These are phyloP conservation scores for Zaprionus tsacasi DNA, from an alignment of 1,140 invertebrate genomes.

Conservation along the genomic window DNA sequence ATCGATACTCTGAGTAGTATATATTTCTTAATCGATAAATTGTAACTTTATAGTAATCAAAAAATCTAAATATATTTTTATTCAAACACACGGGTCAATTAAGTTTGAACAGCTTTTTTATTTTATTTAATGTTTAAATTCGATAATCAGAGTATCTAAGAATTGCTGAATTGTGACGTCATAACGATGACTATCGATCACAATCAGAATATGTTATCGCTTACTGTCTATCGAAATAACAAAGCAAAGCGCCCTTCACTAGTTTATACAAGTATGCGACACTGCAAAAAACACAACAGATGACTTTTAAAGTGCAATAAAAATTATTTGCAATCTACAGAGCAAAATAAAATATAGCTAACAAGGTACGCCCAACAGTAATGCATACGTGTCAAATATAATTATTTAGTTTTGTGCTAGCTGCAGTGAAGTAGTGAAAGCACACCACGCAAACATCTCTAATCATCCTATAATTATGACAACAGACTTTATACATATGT, in stretches of 20 bases:
- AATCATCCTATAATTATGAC: constrained; percentile 3
- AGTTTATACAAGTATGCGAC: constrained; percentile 24
- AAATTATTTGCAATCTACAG: constrained; percentile 27
- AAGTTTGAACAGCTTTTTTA: background rate
- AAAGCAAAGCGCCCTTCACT: constrained; percentile 2
- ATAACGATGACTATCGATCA: background rate
- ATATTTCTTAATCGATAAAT: background rate
- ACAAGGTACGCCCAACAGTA: constrained; percentile 35
- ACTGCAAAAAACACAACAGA: constrained; percentile 28
- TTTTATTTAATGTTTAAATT: background rate
- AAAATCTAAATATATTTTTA: background rate
- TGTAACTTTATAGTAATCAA: background rate
- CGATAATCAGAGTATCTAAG: background rate
- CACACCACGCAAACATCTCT: constrained; percentile 9
- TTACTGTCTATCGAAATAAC: constrained; percentile 7
- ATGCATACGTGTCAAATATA: constrained; percentile 34
- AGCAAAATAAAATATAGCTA: constrained; percentile 18
- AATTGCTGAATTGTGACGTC: constrained; percentile 10
- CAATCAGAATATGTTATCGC: background rate
- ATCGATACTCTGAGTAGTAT: constrained; percentile 9
- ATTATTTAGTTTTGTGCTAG: constrained; percentile 5
- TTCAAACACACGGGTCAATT: background rate
- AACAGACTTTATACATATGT: background rate
- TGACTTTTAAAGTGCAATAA: constrained; percentile 42
- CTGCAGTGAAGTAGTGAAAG: background rate